Percentiles rank a stretch among this genome's conserved stretches.
Evolutionary conservation across 1,140 invertebrate genomes (phyloP).

Genomic region (Pararge aegeria): DNA sequence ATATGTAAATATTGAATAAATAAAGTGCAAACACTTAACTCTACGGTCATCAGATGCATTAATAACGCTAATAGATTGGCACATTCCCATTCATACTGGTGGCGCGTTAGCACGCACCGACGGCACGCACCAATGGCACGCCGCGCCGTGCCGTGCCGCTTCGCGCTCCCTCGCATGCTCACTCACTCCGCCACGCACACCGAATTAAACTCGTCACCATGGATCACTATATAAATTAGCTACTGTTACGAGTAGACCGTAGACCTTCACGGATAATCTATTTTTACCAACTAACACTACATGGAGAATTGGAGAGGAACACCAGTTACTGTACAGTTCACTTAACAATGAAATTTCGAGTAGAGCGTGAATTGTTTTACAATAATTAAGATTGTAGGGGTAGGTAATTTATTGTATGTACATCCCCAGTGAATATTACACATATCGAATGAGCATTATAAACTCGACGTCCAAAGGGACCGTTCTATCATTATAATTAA

Average conservation of each 20-base stretch:
- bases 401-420: conserved; percentile 60
- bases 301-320: conserved; percentile 73
- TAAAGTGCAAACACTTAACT: conserved; percentile 77
- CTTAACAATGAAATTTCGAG: conserved; percentile 58
- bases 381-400: conserved; percentile 59
- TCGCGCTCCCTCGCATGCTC: conserved; percentile 19
- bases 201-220: conserved; percentile 33
- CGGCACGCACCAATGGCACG: neutral
- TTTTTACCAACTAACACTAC: conserved; percentile 60
- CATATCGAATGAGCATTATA: conserved; percentile 68
- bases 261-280: conserved; percentile 53
- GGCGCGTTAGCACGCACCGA: conserved; percentile 9
- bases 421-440: conserved; percentile 56
- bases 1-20: conserved; percentile 76
- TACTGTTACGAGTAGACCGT: conserved; percentile 55
- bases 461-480: conserved; percentile 62
- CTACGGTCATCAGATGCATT: conserved; percentile 69
- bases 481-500: conserved; percentile 52
- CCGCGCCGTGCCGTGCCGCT: conserved; percentile 18
- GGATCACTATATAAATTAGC: conserved; percentile 49
- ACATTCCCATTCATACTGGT: conserved; percentile 66
- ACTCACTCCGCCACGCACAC: conserved; percentile 26
- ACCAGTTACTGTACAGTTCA: conserved; percentile 74
- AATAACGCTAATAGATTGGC: conserved; percentile 72
- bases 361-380: conserved; percentile 53